Conservation (phyloP, 2,113 vertebrate species). For the Thymallus thymallus region DNA sequence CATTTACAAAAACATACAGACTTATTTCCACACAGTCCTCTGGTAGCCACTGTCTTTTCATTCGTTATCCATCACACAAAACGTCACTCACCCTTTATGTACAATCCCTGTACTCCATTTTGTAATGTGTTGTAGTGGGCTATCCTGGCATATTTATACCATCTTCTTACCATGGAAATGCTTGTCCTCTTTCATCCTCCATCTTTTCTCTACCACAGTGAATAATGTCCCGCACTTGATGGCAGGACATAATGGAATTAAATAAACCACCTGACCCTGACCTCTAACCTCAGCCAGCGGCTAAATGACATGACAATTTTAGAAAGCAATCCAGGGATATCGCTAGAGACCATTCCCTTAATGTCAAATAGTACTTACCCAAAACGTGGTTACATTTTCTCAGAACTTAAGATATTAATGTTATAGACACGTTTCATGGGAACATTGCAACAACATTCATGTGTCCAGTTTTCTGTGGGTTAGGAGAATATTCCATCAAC, state of each 20-base stretch:
- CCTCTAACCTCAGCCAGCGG: neutral
- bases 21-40: neutral
- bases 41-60: neutral
- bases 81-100: neutral
- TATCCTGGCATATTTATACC: neutral
- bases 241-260: constrained; percentile 15
- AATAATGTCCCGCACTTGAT: neutral
- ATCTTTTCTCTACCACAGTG: neutral
- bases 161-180: neutral
- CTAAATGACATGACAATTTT: constrained; percentile 1
- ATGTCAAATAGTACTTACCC: no score
- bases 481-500: no score
- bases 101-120: neutral
- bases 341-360: no score
- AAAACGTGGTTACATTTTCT: no score
- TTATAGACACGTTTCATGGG: no score
- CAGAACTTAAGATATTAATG: no score
- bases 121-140: neutral
- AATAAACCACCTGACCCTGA: constrained; percentile 4
- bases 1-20: neutral
- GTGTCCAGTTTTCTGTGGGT: no score
- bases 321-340: no score
- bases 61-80: constrained; percentile 6
- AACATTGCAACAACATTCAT: no score
- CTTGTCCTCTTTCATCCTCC: neutral